Evolutionary conservation across 2,888 invertebrate species (phyloP).

Genomic region (Drosophila algonquin): DNA sequence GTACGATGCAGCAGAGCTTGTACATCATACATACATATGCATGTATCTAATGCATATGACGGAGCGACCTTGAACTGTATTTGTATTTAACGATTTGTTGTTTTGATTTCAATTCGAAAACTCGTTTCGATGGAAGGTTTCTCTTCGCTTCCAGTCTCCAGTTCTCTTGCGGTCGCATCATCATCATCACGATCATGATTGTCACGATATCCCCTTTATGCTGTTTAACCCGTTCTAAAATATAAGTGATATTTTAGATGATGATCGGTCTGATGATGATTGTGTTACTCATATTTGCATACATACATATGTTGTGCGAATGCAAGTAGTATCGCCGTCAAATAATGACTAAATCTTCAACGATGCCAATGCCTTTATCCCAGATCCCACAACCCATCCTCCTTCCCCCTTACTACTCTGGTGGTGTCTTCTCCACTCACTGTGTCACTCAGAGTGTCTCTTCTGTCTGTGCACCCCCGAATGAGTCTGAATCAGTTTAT

Average conservation of each 20-base stretch:
- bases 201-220: constrained; percentile 3
- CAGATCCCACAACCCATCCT: too few species aligned
- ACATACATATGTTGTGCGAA: neutral
- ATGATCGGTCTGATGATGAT: neutral
- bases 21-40: neutral
- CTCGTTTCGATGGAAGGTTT: constrained; percentile 29
- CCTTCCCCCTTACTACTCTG: too few species aligned
- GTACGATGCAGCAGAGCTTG: constrained; percentile 9
- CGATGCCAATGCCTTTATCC: neutral
- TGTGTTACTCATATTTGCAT: neutral
- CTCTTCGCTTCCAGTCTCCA: constrained; percentile 1
- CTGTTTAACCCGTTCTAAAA: constrained; percentile 20
- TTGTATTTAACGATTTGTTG: constrained; percentile 13
- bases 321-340: neutral
- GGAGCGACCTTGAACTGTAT: constrained; percentile 65
- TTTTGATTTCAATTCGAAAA: constrained; percentile 12
- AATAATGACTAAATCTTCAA: neutral
- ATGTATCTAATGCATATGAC: constrained; percentile 17
- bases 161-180: constrained; percentile 26
- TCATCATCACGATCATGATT: constrained; percentile 4
- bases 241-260: neutral
- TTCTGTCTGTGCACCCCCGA: too few species aligned
- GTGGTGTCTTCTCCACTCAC: too few species aligned
- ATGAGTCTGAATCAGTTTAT: too few species aligned
- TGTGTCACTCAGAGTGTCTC: too few species aligned